Evolutionary conservation across 2,113 vertebrate genomes (phyloP), one percentile per base, ranked within the genome.

Genomic region (Lophochroa leadbeateri): DNA sequence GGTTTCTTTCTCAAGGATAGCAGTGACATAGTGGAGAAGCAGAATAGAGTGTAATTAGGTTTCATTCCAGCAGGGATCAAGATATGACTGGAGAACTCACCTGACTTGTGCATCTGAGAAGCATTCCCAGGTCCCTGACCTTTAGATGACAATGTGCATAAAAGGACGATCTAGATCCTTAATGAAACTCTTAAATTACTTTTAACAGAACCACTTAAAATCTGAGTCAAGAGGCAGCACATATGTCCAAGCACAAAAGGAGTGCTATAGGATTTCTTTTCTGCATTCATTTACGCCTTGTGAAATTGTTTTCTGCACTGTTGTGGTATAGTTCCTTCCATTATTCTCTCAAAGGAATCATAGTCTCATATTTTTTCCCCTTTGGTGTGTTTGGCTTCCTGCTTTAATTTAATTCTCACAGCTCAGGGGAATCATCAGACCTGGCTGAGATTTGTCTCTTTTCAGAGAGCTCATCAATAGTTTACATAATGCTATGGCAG

Each of bases 361-460:
- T 69, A 76, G 52, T 79, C 79, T 94, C 69, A 86, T 91, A 84
- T 94, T 95, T 96, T 96, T 92, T 64, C 74, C 69, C 61, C 88
- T 96, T 93, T 89, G 65, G 92, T 95, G 92, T 91, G 74, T 94
- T 95, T 94, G 95, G 95, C 91, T 96, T 97, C 90, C 91, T 94
- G 83, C 94, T 96, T 94, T 94, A 94, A 95, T 95, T 88, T 95
- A 95, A 92, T 96, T 96, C 86, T 94, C 94, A 94, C 86, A 85
- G 95, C 96, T 94, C 96, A 96, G 70, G 86, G 95, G 95, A 93
- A 96, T 95, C 92, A 86, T 93, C 81, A 95, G 90, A 92, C 83
- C 91, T 96, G 94, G 92, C 88, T 96, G 86, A 96, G 95, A 95
- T 96, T 93, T 96, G 88, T 97, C 91, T 94, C 90, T 92, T 93